Conservation (phyloP, 1,140 invertebrate species). For the Ostrea edulis region DNA sequence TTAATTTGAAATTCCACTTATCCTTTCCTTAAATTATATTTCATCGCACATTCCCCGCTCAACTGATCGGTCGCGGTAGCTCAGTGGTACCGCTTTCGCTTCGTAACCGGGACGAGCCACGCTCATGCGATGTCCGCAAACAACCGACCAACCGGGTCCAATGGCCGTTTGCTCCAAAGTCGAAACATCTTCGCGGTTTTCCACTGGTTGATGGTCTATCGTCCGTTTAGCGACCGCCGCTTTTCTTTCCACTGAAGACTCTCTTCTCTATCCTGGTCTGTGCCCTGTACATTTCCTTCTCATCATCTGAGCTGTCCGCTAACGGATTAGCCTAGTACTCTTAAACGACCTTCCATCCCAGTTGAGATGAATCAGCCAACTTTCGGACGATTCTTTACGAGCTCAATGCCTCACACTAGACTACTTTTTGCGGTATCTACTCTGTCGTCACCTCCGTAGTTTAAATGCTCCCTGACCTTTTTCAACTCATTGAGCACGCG, state of each 20-base stretch:
- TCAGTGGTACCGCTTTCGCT: too few relatives aligned
- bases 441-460: neutral
- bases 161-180: neutral
- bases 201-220: neutral
- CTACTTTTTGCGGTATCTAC: neutral
- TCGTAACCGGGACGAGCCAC: too few relatives aligned
- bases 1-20: too few relatives aligned
- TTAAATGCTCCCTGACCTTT: neutral
- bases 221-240: neutral
- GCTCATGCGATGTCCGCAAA: too few relatives aligned
- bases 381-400: too few relatives aligned
- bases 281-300: conserved; percentile 40
- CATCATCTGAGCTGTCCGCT: conserved; percentile 40
- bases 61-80: too few relatives aligned
- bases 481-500: conserved; percentile 39
- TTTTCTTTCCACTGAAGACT: neutral
- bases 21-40: too few relatives aligned
- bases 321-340: conserved; percentile 43
- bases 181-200: conserved; percentile 28
- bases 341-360: neutral
- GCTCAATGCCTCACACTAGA: conserved; percentile 40
- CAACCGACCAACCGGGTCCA: too few relatives aligned
- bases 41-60: too few relatives aligned
- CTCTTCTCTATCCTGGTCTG: conserved; percentile 30
- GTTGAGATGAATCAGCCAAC: too few relatives aligned